Evolutionary conservation across 2,888 invertebrate genomes (phyloP).

Genomic region (Panzeria rudis): DNA sequence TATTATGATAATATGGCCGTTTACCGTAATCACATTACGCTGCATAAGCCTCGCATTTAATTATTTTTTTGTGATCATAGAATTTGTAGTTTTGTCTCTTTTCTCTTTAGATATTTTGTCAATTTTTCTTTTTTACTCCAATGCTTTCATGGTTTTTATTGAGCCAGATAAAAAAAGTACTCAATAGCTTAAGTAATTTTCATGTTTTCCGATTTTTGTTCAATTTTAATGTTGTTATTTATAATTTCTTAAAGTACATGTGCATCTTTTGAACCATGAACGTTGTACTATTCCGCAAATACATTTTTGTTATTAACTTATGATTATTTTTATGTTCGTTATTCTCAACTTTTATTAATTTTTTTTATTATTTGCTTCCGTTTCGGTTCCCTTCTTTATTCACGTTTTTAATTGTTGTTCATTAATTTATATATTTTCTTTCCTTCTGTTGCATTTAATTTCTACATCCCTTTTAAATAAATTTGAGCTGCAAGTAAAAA

Average conservation of each 20-base stretch:
- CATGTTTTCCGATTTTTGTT: background rate
- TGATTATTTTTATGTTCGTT: slow-evolving; percentile 1
- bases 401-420: slow-evolving; percentile 18
- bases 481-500: slow-evolving; percentile 54
- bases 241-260: background rate
- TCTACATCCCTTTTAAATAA: slow-evolving; percentile 13
- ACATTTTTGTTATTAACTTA: background rate
- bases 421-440: slow-evolving; percentile 46
- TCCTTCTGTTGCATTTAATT: slow-evolving; percentile 52
- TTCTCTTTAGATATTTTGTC: background rate
- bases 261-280: slow-evolving; percentile 12
- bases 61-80: slow-evolving; percentile 16
- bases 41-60: slow-evolving; percentile 47
- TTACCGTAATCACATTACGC: slow-evolving; percentile 47
- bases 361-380: slow-evolving; percentile 16
- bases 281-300: background rate
- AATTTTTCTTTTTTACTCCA: background rate
- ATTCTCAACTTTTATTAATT: slow-evolving; percentile 15
- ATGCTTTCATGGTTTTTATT: slow-evolving; percentile 53
- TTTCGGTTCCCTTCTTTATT: slow-evolving; percentile 37
- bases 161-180: slow-evolving; percentile 47
- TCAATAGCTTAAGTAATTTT: slow-evolving; percentile 2
- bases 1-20: slow-evolving; percentile 44
- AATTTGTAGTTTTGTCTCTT: background rate
- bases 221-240: background rate